These are phyloP conservation scores for Hydractinia symbiolongicarpus DNA, from an alignment of 30 jellyfish, hydroid and myxozoan species.

Conservation along the genomic window DNA sequence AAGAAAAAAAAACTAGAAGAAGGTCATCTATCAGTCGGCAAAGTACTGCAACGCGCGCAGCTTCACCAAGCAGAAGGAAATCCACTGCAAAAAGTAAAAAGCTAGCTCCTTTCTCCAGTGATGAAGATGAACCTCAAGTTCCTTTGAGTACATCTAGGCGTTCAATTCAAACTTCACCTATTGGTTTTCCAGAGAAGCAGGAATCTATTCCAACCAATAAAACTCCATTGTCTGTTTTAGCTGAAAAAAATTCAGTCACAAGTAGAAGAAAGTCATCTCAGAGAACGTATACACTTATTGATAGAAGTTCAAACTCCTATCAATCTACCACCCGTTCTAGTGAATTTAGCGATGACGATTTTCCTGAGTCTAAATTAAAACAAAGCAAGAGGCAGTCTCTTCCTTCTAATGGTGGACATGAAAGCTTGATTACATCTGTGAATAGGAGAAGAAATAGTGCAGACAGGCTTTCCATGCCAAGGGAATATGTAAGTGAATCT, in stretches of 20 bases:
- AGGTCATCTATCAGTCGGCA: not conserved
- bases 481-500: not conserved
- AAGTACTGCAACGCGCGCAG: not conserved
- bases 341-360: slow-evolving; percentile 37
- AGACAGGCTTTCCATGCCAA: not conserved
- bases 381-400: not conserved
- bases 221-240: no score
- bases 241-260: no score
- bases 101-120: slow-evolving; percentile 71
- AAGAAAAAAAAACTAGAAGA: slow-evolving; percentile 1
- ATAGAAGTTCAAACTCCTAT: not conserved
- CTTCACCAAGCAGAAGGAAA: slow-evolving; percentile 6
- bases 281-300: not conserved
- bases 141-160: not conserved
- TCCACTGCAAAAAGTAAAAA: slow-evolving; percentile 18
- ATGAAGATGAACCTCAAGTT: slow-evolving; percentile 50
- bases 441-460: not conserved
- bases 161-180: slow-evolving; percentile 14
- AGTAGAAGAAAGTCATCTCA: slow-evolving; percentile 6
- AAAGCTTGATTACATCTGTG: not conserved
- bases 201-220: no score
- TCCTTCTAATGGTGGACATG: slow-evolving; percentile 6
- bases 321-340: not conserved
- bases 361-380: not conserved
- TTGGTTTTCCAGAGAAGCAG: slow-evolving; percentile 14